Evolutionary conservation across 2,113 vertebrate genomes (phyloP).

Genomic region (Pholis gunnellus): DNA sequence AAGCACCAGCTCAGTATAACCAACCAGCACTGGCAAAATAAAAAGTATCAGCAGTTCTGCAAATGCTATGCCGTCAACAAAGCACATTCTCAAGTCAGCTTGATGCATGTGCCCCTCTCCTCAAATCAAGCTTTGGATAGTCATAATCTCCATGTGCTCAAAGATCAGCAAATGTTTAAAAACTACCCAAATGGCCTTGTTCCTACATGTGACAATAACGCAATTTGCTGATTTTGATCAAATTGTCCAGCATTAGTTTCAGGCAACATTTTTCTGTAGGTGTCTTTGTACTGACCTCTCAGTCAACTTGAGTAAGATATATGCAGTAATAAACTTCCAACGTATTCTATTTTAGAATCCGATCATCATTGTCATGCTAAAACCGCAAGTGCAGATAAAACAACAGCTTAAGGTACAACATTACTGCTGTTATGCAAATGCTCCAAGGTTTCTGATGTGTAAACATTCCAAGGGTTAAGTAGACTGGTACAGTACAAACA

Average conservation of each 20-base stretch:
- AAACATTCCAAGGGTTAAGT: constrained; percentile 72
- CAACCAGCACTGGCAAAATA: constrained; percentile 26
- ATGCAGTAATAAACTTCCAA: constrained; percentile 23
- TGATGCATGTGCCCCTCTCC: constrained; percentile 59
- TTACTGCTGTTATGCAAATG: constrained; percentile 42
- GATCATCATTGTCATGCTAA: constrained; percentile 19
- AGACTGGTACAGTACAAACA: constrained; percentile 45
- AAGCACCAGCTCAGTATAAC: constrained; percentile 9
- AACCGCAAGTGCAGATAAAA: constrained; percentile 39
- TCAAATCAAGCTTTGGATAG: constrained; percentile 21
- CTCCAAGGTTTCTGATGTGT: constrained; percentile 59
- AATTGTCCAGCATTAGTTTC: constrained; percentile 62
- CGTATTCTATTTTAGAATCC: neutral
- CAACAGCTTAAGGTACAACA: constrained; percentile 22
- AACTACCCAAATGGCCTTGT: constrained; percentile 55
- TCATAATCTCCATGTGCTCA: constrained; percentile 23
- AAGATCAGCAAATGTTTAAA: constrained; percentile 20
- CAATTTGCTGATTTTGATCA: constrained; percentile 44
- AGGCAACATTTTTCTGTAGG: constrained; percentile 46
- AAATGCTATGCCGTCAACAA: constrained; percentile 41
- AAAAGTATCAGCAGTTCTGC: constrained; percentile 33
- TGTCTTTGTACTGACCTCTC: constrained; percentile 30
- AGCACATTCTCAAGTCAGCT: constrained; percentile 74
- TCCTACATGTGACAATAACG: constrained; percentile 56
- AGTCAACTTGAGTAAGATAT: constrained; percentile 41